Base-by-base conservation (phyloP, 2,113 vertebrate genomes). In the Scomber japonicus region DNA sequence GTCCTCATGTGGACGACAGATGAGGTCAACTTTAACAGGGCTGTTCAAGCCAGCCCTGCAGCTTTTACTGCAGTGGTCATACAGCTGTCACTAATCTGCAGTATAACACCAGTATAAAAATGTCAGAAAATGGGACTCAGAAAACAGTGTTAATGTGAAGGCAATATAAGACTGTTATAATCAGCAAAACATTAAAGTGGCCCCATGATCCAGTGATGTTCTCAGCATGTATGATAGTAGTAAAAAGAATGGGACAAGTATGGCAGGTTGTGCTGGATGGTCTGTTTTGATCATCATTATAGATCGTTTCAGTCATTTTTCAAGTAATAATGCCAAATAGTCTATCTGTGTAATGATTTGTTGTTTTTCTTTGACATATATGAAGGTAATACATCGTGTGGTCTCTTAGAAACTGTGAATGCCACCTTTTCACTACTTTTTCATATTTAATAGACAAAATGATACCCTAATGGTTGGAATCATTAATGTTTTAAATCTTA, bases 1-100 rank as follows among this genome's bases (percentile, higher is more conserved):
- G 85, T 82, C 72, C 78, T 83, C 68, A 76, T 76, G 78, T 89
- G 86, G 73, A 69, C 59, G 57, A 82, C 92, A 94, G 88, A 90
- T 92, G 94, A 89, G 90, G 62, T 71, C 84, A 40, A 65, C 48
- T 46, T 71, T 77, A 57, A 79, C 17, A 69, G 62, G 59, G 72
- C 24, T 13, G 65, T 51, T 40, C 59, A 12, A 82, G 76, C 65
- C 67, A 56, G 72, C 16, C 68, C 35, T 55, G 46, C 68, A 64
- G 55, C 31, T 55, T 75, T 69, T 40, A 74, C 59, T 75, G 71
- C 75, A 45, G 24, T 11, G 51, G 44, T 65, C 62, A 17, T 57
- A 75, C 61, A 85, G 44, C 71, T 53, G 61, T 68, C 70, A 77
- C 31, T 21, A 15, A 46, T 31, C 35, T 40, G 35, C 35, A 40